Evolutionary conservation across 2,797 vertebrate species (phyloP), one percentile per base, ranked within the genome.

Genomic region (Arnoldichthys spilopterus): DNA sequence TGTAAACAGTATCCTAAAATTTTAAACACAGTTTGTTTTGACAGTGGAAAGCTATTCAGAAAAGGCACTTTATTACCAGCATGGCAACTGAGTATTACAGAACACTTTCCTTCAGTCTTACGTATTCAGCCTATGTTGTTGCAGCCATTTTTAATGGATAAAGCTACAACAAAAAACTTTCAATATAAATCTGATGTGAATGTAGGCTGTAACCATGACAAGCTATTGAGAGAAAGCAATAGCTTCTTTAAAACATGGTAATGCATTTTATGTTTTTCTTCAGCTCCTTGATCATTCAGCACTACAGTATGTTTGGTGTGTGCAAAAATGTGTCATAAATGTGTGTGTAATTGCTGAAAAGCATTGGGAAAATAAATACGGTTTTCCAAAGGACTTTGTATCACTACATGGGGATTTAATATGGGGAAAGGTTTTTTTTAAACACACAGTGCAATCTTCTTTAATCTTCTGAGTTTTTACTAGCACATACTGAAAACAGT

Each of bases 11-110:
- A 56, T 37, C 12, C 0, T 51, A 20, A 20, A 51, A 12, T 28
- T n/a, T 26, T 15, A 54, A 8, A 37, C 6, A 34, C n/a, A 54
- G 16, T n/a, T 32, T 37, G 18, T 16, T 16, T 53, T 51, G 16
- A n/a, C 20, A n/a, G 6, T 30, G 26, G 26, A 53, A 32, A 18
- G 26, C 12, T 32, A 20, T 28, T 49, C 15, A 2, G 16, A 15
- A 20, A 69, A 69, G 28, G 47, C 67, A 69, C 45, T 30, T 69
- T 53, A 32, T 69, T n/a, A 68, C 26, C 43, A 30, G 67, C 67
- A 69, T n/a, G 26, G 30, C 26, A 69, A 51, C 47, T 6, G 32
- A 68, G 7, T 69, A 49, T 51, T 32, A 32, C 24, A 18, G 20
- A 32, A 5, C 18, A 45, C 22, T 24, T 32, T 3, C 9, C 18